Evolutionary conservation across 2,888 invertebrate genomes (phyloP), one percentile per base, ranked within the genome.

Genomic region (Cryptocephalus primarius): DNA sequence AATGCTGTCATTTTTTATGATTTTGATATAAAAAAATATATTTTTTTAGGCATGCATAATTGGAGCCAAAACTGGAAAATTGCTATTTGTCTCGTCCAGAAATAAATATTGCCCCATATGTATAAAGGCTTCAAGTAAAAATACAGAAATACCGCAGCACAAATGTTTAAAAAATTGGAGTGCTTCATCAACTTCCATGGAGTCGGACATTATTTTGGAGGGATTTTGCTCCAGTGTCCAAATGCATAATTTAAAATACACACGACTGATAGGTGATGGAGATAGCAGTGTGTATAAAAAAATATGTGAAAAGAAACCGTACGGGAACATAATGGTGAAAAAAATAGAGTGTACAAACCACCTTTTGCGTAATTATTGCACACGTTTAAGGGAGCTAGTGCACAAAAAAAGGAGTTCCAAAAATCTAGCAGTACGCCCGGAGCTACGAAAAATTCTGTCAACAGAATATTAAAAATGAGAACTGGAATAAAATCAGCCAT

Each of bases 131-230:
- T 11, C 12, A 4, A 4, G 3, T 4, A 2, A 36, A 6, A 4
- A 2, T 2, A 6, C 3, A 4, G 11, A 4, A 36, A 2, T 6
- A 36, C 2, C 3, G 10, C 31, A 22, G 10, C 61, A 64, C 45
- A 48, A 40, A 10, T 67, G 62, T 46, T 64, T 51, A 49, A 60
- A 62, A 50, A 64, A 65, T 47, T 64, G 58, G 57, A 44, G 40
- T 3, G 58, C 57, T 1, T 48, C 60, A 11, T 63, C 63, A 1
- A 53, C 58, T 11, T 44, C 53, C 8, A 65, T 65, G 62, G 65
- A 65, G 53, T 52, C 60, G 6, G 58, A 56, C 33, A 63, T 63
- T 9, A 53, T 63, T n/a, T 45, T 54, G 10, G 59, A 64, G 51
- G 36, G 36, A 4, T 22, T 36, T 6, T 6, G 12, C n/a, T 4